These are phyloP conservation scores for Serrognathus titanus DNA, from an alignment of 2,888 invertebrate genomes.

Conservation along the genomic window DNA sequence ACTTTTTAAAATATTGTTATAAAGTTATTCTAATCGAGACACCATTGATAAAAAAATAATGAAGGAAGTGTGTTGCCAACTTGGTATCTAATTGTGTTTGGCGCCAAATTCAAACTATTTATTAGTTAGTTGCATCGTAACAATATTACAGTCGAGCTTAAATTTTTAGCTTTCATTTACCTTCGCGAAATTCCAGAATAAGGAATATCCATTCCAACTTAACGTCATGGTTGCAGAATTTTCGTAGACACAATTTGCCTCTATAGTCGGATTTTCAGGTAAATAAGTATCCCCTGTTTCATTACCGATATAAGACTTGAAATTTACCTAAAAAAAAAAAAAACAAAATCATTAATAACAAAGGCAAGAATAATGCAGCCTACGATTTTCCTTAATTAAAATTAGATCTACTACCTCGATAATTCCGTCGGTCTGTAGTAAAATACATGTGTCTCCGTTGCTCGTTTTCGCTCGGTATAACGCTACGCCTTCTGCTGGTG, in stretches of 20 bases:
- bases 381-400: background rate
- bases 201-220: constrained; percentile 70
- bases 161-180: constrained; percentile 48
- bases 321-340: constrained; percentile 37
- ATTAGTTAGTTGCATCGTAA: too few relatives aligned
- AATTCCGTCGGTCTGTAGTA: constrained; percentile 73
- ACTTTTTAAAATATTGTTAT: too few relatives aligned
- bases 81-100: too few relatives aligned
- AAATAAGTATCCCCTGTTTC: constrained; percentile 68
- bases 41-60: too few relatives aligned
- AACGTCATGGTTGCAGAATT: constrained; percentile 70
- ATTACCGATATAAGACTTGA: constrained; percentile 40
- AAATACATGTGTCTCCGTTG: constrained; percentile 73
- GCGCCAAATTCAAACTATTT: too few relatives aligned
- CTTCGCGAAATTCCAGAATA: constrained; percentile 77
- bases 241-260: constrained; percentile 72
- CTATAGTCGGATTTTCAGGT: constrained; percentile 68
- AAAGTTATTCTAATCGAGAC: too few relatives aligned
- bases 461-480: constrained; percentile 67
- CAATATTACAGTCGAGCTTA: too few relatives aligned
- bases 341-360: too few relatives aligned
- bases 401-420: constrained; percentile 56
- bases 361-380: too few relatives aligned
- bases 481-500: constrained; percentile 34
- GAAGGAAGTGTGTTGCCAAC: too few relatives aligned